These are phyloP conservation scores for Spondyliosoma cantharus DNA, from an alignment of 2,797 vertebrate genomes.

Conservation along the genomic window DNA sequence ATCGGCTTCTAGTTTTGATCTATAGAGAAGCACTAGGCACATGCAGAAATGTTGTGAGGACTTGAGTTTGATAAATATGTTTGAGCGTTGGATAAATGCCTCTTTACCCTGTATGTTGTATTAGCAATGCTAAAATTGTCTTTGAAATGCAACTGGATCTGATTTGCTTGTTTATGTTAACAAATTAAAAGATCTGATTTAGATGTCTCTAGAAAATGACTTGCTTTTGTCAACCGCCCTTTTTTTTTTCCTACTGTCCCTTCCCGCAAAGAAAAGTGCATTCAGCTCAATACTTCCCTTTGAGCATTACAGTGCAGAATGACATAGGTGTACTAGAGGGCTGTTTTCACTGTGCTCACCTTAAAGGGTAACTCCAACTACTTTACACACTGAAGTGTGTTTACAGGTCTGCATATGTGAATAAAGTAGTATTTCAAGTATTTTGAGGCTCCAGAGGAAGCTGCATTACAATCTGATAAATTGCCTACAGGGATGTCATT, in stretches of 20 bases:
- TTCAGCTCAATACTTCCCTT: neutral
- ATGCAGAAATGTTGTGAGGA: conserved; percentile 19
- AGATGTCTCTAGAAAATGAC: conserved; percentile 14
- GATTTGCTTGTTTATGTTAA: conserved; percentile 57
- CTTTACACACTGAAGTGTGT: too few species aligned
- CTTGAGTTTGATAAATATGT: conserved; percentile 15
- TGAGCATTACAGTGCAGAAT: neutral
- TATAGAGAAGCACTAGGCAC: conserved; percentile 46
- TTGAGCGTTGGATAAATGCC: conserved; percentile 41
- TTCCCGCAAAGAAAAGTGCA: neutral
- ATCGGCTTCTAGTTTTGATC: conserved; percentile 42
- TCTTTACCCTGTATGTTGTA: conserved; percentile 58
- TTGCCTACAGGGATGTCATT: too few species aligned
- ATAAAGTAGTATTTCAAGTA: too few species aligned
- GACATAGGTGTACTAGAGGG: too few species aligned
- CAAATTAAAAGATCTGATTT: conserved; percentile 69
- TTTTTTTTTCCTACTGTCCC: neutral
- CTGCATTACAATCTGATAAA: too few species aligned
- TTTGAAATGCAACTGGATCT: conserved; percentile 45
- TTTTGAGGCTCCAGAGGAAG: too few species aligned
- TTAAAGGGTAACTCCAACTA: too few species aligned
- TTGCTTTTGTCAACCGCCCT: conserved; percentile 12
- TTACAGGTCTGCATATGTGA: too few species aligned
- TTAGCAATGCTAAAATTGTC: conserved; percentile 60
- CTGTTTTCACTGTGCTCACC: neutral